Percentiles rank a stretch among this genome's conserved stretches.
phyloP scores from a whole-genome alignment of 1,140 invertebrate genomes.

The Drosophila rhopaloa region DNA sequence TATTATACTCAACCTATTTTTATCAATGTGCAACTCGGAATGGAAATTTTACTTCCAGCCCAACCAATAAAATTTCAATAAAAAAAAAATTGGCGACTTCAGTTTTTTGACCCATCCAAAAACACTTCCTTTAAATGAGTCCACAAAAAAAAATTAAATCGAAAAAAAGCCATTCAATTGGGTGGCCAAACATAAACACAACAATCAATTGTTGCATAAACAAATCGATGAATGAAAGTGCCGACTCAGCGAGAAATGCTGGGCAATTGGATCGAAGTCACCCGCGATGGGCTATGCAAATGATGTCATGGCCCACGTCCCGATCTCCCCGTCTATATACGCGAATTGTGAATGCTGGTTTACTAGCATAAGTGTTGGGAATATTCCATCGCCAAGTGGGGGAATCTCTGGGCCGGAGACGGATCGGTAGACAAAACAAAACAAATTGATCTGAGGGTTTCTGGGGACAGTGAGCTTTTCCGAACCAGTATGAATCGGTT shows the following conservation, averaged over 20 bases:
- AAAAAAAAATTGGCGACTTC: background rate
- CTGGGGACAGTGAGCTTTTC: slow-evolving; percentile 25
- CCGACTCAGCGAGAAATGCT: slow-evolving; percentile 29
- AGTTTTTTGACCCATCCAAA: slow-evolving; percentile 28
- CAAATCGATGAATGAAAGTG: slow-evolving; percentile 53
- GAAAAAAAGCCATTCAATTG: slow-evolving; percentile 42
- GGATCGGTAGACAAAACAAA: slow-evolving; percentile 14
- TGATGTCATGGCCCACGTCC: slow-evolving; percentile 54
- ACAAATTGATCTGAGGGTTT: slow-evolving; percentile 62
- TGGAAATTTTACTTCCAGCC: background rate
- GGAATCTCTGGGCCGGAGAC: slow-evolving; percentile 9
- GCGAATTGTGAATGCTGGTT: slow-evolving; percentile 10
- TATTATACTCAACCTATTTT: too few relatives aligned
- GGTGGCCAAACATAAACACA: slow-evolving; percentile 44
- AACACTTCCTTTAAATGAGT: background rate
- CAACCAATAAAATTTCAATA: background rate
- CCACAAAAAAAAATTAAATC: slow-evolving; percentile 5
- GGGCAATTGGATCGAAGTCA: slow-evolving; percentile 23
- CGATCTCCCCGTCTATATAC: background rate
- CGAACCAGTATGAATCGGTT: slow-evolving; percentile 30
- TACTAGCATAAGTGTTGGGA: slow-evolving; percentile 66
- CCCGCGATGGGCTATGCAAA: slow-evolving; percentile 49
- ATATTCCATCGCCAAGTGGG: slow-evolving; percentile 65
- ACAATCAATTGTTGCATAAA: slow-evolving; percentile 50
- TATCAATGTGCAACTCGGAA: background rate